Base-by-base conservation (phyloP, 2,888 invertebrate genomes). In the Exocentrus adspersus region DNA sequence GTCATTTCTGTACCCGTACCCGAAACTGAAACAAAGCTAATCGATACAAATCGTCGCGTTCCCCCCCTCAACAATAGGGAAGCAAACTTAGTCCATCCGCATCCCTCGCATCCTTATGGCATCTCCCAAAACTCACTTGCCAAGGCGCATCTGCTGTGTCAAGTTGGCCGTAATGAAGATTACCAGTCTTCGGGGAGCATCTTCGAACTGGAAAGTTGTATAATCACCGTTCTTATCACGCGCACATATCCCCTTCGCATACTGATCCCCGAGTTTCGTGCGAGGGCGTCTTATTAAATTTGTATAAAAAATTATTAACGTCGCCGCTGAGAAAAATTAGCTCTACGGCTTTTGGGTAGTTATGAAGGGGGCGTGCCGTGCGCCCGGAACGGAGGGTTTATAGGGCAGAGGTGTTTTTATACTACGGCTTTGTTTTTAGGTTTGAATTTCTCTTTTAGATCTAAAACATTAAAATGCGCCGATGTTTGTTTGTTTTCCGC, bases 121-220 rank as follows among this genome's bases (percentile, higher is more conserved):
- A 12, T 14, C 20, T 48, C 9, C 21, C 54, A 21, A 41, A 57
- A 45, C 30, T 57, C 52, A 45, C 53, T 60, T 62, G 61, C 17
- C 50, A 53, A 56, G 54, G 51, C 69, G 63, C 73, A 71, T 65
- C 68, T 73, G 72, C 69, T 70, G 60, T 64, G 64, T 65, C 70
- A 68, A 68, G 65, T 70, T 64, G 62, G 67, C 68, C 69, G 63
- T 75, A 74, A 75, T 75, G 74, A 75, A 75, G 75, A 75, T 75
- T 75, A 75, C 73, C 74, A 70, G 69, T 70, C 72, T 69, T 67
- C 60, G 45, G 73, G 72, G 74, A 69, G 67, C 71, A 68, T 72
- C 68, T 64, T 72, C 64, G 65, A 73, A 69, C 71, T 62, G 67
- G 50, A 62, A 73, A 71, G 69, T 73, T 72, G 66, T 70, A 73